A percentile compares a stretch with the other conserved stretches of the same genome.
These are phyloP conservation scores for Pipistrellus nathusii DNA, from an alignment of 2,797 vertebrate genomes.

Conservation along the genomic window DNA sequence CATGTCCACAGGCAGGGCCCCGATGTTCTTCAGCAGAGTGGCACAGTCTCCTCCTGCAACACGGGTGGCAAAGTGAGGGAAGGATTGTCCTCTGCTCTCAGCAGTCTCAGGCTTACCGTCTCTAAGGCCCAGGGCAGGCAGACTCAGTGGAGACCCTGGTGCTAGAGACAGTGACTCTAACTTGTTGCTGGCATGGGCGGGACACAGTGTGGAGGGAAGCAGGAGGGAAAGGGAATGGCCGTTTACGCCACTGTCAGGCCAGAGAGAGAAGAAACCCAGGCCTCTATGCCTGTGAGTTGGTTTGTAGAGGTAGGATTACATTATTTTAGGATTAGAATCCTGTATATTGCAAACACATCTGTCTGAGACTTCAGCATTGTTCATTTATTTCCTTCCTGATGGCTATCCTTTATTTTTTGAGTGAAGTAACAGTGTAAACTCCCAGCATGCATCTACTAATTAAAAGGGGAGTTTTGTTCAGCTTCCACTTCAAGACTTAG, in stretches of 20 bases:
- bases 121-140: neutral
- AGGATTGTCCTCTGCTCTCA: neutral
- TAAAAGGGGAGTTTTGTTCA: conserved; percentile 18
- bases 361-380: neutral
- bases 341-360: neutral
- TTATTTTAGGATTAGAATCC: conserved; percentile 7
- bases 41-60: conserved; percentile 96
- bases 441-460: neutral
- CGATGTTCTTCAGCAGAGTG: conserved; percentile 97
- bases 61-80: conserved; percentile 37
- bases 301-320: neutral
- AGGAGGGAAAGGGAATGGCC: neutral
- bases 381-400: conserved; percentile 5
- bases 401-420: conserved; percentile 14
- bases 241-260: neutral
- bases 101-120: neutral
- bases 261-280: neutral
- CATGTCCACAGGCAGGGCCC: conserved; percentile 97
- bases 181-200: neutral
- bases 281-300: neutral
- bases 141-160: neutral
- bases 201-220: neutral
- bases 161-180: neutral
- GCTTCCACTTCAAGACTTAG: conserved; percentile 30
- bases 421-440: neutral